These are phyloP conservation scores for Habroteleia sp. DNA, from an alignment of 2,888 invertebrate genomes.

Conservation along the genomic window DNA sequence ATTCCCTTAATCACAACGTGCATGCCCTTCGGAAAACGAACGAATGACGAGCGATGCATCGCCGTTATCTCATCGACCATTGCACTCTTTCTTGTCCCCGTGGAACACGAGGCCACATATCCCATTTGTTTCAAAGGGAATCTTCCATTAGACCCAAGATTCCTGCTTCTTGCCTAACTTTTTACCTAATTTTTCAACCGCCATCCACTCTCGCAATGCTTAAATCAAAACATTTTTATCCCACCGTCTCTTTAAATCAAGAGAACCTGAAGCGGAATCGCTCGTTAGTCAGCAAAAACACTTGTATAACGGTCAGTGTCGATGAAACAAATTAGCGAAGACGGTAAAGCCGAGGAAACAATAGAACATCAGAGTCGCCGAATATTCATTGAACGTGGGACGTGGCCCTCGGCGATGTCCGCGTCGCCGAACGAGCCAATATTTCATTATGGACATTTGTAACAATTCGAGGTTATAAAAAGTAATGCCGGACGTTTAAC, in stretches of 20 bases:
- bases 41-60: constrained; percentile 29
- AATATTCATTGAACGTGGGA: constrained; percentile 55
- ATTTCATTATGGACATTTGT: constrained; percentile 73
- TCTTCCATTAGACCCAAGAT: constrained; percentile 5
- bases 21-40: constrained; percentile 38
- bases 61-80: constrained; percentile 31
- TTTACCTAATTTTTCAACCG: not conserved
- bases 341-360: constrained; percentile 35
- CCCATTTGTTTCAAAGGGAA: constrained; percentile 24
- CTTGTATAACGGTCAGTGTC: constrained; percentile 45
- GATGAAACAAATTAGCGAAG: constrained; percentile 53
- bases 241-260: constrained; percentile 36
- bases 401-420: constrained; percentile 32
- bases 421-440: constrained; percentile 67
- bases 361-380: constrained; percentile 43
- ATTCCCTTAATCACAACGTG: constrained; percentile 57
- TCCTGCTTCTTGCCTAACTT: not conserved
- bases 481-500: constrained; percentile 64
- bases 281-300: constrained; percentile 55
- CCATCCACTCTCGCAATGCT: not conserved
- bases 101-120: constrained; percentile 8
- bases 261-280: constrained; percentile 8
- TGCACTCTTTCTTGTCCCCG: constrained; percentile 8
- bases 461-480: constrained; percentile 73
- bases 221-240: constrained; percentile 33